Base-by-base conservation (phyloP, 2,797 vertebrate species). In the Hydrolagus colliei region DNA sequence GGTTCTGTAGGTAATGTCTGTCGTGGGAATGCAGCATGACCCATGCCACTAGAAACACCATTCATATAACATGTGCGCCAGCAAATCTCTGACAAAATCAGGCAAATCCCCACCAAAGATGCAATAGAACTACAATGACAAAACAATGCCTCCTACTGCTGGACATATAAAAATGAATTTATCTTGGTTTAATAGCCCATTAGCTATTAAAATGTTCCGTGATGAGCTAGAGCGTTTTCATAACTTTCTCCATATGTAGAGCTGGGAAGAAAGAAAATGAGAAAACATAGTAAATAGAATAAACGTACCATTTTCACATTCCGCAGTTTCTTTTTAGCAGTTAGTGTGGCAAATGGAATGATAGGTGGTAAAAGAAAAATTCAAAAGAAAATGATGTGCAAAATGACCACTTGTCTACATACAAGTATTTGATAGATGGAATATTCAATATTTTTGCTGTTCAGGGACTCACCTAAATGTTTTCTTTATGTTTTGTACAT, bases 371-470 rank as follows among this genome's bases (percentile, higher is more conserved):
- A 76, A 18, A 52, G 20, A 76, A 76, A 52, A 52, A 52, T 52
- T 13, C 20, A 59, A 41, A 76, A 76, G 74, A 35, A 59, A 76
- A 59, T 76, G 52, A 76, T 18, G 20, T 59, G 41, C 7, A 5
- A 59, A 59, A 76, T 76, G 59, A 76, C 35, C 41, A 20, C 20
- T 76, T 76, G 74, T 52, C 74, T 9, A 76, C 74, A 61, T 76
- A 52, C 74, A 52, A 35, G 9, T n/a, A 76, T 59, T 20, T 76
- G 14, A 52, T 35, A 76, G 41, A 11, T 6, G 10, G 20, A 76
- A 59, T 59, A 59, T 9, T 59, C 9, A 76, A 75, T 75, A 14
- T 71, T 71, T 71, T 71, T 71, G 2, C 7, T 52, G 41, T 76
- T 2, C 74, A 52, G 2, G 41, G 6, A 59, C 74, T 76, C 16